Evolutionary conservation across 2,888 invertebrate genomes (phyloP), one percentile per base, ranked within the genome.

Genomic region (Theretra japonica): DNA sequence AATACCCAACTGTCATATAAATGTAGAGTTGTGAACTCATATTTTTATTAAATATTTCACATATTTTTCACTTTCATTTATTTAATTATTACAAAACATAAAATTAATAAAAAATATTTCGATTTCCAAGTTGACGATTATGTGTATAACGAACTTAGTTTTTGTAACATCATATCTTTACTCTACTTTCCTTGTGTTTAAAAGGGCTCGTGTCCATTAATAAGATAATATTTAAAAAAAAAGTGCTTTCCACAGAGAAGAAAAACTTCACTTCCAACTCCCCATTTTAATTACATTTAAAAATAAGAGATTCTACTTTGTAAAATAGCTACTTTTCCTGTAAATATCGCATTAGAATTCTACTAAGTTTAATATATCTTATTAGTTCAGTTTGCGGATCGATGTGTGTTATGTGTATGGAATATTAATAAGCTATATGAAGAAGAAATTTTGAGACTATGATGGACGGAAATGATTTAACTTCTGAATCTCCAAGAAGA

Each of bases 381-480:
- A 21, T 23, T 15, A 21, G 6, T 48, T 48, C 6, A 23, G 23
- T 65, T 65, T 23, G 21, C 23, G 17, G 41, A 17, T 70, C 75
- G 73, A 74, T 77, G 77, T 80, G 79, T 81, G 86, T 86, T 77
- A 87, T 86, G 87, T 83, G 75, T 80, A 79, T 80, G 76, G 69
- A 81, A 76, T 80, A 74, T 23, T 65, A 56, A 0, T 68, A 25
- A 48, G 73, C 75, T 78, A 75, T 75, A 75, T 72, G 73, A 23
- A 68, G 76, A 82, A 81, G 75, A 77, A 80, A 80, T 82, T 78
- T 79, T 76, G 76, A 76, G 80, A 91, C 83, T 88, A 95, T 95
- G 95, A 96, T 95, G 95, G 96, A 96, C 95, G 96, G 96, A 91
- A 96, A 96, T 88, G 96, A 96, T 95, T 93, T 96, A 88, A 90